Conservation (phyloP, 2,888 invertebrate species). For the Eupithecia vulgata region DNA sequence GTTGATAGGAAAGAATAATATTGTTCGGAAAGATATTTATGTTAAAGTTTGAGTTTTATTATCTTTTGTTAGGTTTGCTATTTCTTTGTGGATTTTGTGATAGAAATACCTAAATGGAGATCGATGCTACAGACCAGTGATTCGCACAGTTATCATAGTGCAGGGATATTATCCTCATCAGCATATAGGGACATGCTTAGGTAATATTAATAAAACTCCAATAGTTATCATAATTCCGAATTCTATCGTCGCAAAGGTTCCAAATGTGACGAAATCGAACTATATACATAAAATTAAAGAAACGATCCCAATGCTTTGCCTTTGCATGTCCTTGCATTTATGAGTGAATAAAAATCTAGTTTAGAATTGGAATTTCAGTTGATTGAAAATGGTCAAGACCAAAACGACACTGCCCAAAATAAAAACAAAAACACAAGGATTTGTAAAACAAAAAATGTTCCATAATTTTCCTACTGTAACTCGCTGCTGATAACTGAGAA, state of each 20-base stretch:
- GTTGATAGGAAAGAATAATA: slow-evolving; percentile 28
- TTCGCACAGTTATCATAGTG: too few relatives aligned
- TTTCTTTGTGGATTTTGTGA: slow-evolving; percentile 14
- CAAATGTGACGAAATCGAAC: neutral
- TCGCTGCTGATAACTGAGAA: too few relatives aligned
- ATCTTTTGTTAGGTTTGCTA: neutral
- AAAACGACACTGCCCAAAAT: too few relatives aligned
- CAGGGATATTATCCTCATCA: too few relatives aligned
- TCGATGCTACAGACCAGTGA: neutral
- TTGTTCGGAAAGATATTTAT: slow-evolving; percentile 12
- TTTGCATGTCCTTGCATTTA: neutral
- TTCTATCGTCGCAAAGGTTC: neutral
- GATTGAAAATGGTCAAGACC: too few relatives aligned
- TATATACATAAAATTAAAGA: neutral
- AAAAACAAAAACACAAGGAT: too few relatives aligned
- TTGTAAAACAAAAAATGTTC: too few relatives aligned
- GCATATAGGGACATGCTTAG: too few relatives aligned
- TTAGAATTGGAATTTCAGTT: too few relatives aligned
- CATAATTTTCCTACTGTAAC: too few relatives aligned
- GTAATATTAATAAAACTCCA: too few relatives aligned
- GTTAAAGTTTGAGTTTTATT: slow-evolving; percentile 23
- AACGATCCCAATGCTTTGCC: too few relatives aligned
- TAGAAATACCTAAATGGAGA: neutral
- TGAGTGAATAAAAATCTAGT: neutral
- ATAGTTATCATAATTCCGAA: neutral